A percentile compares a stretch with the other conserved stretches of the same genome.
These are phyloP conservation scores for Xenentodon cancila DNA, from an alignment of 2,797 vertebrate species.

Conservation along the genomic window DNA sequence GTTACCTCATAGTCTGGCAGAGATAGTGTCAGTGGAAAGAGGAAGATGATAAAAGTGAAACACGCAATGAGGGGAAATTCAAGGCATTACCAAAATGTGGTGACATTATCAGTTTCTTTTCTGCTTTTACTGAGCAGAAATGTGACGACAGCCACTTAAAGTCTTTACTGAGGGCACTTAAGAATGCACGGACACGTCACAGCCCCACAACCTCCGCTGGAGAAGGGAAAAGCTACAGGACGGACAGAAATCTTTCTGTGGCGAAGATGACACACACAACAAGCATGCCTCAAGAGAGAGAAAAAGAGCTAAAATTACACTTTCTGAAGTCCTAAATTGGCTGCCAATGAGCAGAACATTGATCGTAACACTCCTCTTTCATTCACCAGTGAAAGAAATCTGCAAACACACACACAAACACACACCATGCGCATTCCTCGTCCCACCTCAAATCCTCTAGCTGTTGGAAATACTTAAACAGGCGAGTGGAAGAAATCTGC, in stretches of 20 bases:
- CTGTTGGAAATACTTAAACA: constrained; percentile 66
- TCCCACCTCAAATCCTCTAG: constrained; percentile 26
- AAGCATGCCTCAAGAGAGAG: neutral
- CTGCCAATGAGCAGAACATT: constrained; percentile 40
- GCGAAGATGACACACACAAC: constrained; percentile 1
- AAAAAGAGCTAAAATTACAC: constrained; percentile 37
- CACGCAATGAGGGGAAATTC: constrained; percentile 14
- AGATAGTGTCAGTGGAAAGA: constrained; percentile 5
- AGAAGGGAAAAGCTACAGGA: neutral
- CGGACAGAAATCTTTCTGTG: neutral
- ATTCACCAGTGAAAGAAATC: constrained; percentile 41
- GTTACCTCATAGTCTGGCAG: constrained; percentile 30
- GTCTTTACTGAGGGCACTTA: constrained; percentile 9
- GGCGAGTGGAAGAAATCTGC: constrained; percentile 21
- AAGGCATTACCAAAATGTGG: constrained; percentile 7
- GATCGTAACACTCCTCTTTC: constrained; percentile 26
- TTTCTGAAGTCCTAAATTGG: constrained; percentile 30
- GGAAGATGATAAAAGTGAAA: constrained; percentile 21
- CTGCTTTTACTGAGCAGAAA: constrained; percentile 21
- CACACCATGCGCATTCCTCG: constrained; percentile 4
- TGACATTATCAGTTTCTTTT: constrained; percentile 14
- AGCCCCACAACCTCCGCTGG: neutral
- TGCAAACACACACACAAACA: constrained; percentile 24
- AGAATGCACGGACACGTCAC: constrained; percentile 7
- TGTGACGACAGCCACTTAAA: constrained; percentile 17